Conservation (phyloP, 64 coral and sea anemone genomes). For the Pocillopora damicornis region DNA sequence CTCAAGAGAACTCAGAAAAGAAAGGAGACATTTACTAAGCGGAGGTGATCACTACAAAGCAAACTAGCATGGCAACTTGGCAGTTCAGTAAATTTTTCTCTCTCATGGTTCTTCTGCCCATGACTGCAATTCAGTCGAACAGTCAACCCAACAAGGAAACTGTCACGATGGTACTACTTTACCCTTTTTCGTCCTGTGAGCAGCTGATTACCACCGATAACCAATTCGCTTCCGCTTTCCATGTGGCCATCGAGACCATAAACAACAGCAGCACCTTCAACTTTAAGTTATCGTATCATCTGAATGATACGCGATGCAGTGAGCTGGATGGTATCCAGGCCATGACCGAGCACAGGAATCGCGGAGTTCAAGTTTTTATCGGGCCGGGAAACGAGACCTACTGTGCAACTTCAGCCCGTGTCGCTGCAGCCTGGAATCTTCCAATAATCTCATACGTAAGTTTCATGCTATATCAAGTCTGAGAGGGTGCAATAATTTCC, state of each 20-base stretch:
- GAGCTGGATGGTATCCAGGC: constrained; percentile 39
- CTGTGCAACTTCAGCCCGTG: constrained; percentile 36
- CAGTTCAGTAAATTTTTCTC: not conserved
- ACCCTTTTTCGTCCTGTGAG: constrained; percentile 13
- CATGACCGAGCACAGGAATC: constrained; percentile 26
- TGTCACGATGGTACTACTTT: not conserved
- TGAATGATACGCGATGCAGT: constrained; percentile 39
- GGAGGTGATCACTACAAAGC: not conserved
- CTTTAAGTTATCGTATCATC: not conserved
- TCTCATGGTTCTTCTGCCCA: not conserved
- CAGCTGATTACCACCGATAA: constrained; percentile 11
- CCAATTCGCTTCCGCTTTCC: constrained; percentile 44
- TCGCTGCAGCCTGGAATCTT: constrained; percentile 43
- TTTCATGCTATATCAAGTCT: not conserved
- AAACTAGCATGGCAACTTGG: not conserved
- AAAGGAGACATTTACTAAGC: not conserved
- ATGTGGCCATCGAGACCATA: constrained; percentile 22
- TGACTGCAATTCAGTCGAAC: not conserved
- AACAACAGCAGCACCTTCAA: constrained; percentile 21
- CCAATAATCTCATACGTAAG: constrained; percentile 56
- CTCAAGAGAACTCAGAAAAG: not conserved
- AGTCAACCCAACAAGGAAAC: not conserved
- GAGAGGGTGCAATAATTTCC: not conserved
- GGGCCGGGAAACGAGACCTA: constrained; percentile 36
- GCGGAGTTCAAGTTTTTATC: constrained; percentile 25